phyloP scores from a whole-genome alignment of 2,888 invertebrate species.

The Eristalis arbustorum region DNA sequence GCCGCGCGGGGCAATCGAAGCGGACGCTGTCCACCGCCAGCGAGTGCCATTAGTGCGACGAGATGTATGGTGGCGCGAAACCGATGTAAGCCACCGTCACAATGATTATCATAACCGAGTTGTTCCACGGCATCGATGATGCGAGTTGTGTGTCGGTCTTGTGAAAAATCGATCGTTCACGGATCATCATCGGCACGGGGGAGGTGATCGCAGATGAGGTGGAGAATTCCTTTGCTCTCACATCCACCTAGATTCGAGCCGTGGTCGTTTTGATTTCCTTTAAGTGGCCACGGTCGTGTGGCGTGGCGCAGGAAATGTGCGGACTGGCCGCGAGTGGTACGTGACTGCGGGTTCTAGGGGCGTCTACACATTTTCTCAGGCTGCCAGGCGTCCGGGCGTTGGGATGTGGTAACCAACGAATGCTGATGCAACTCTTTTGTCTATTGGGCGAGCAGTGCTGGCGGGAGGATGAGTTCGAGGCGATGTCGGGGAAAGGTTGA shows the following conservation, averaged over 20 bases:
- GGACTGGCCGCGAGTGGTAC: constrained; percentile 10
- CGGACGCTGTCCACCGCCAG: constrained; percentile 59
- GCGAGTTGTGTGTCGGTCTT: not conserved
- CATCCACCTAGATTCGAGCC: constrained; percentile 38
- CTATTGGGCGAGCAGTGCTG: constrained; percentile 13
- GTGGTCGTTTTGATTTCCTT: constrained; percentile 31
- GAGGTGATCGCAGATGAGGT: too few relatives aligned
- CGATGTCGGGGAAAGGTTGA: too few relatives aligned
- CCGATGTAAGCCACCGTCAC: constrained; percentile 10
- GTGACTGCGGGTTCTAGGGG: constrained; percentile 32
- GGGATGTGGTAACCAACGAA: constrained; percentile 5
- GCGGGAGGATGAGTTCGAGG: too few relatives aligned
- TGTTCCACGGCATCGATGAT: not conserved
- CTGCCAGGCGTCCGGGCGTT: not conserved
- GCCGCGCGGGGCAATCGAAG: constrained; percentile 38
- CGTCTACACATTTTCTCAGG: not conserved
- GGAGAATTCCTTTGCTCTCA: constrained; percentile 9
- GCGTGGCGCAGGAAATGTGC: constrained; percentile 8
- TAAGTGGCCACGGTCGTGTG: constrained; percentile 10
- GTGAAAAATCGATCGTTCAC: constrained; percentile 51
- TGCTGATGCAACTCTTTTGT: constrained; percentile 12
- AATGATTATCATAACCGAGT: constrained; percentile 15
- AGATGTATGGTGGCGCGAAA: constrained; percentile 29
- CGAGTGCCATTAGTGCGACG: constrained; percentile 39
- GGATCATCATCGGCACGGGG: constrained; percentile 31